Conservation (phyloP, 2,888 invertebrate species). For the Cosmopolites sordidus region DNA sequence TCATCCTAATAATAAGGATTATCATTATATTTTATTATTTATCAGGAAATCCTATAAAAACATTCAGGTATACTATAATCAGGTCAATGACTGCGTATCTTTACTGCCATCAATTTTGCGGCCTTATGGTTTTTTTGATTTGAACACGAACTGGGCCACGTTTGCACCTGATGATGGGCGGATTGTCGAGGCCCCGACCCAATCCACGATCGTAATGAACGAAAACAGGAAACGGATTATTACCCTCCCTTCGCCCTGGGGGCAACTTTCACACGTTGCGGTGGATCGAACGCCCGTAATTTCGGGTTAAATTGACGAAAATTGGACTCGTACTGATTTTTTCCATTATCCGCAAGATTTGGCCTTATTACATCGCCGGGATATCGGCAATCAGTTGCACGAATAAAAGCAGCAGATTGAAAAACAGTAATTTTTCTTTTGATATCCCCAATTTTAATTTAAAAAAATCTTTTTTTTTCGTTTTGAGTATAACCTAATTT, state of each 20-base stretch:
- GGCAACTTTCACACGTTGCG: neutral
- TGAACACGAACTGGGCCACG: neutral
- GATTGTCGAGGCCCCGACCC: neutral
- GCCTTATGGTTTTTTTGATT: conserved; percentile 5
- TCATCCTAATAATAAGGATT: too few species aligned
- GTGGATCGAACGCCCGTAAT: neutral
- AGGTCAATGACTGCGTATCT: neutral
- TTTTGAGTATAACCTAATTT: too few species aligned
- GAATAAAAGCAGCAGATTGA: too few species aligned
- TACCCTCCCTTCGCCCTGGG: neutral
- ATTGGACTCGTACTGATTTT: neutral
- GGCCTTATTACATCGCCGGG: neutral
- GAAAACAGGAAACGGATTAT: conserved; percentile 2
- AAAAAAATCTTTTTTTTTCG: too few species aligned
- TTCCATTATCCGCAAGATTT: neutral
- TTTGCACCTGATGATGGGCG: conserved; percentile 1
- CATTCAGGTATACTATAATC: neutral
- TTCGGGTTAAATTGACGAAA: conserved; percentile 1
- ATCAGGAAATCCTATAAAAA: too few species aligned
- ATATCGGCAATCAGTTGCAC: too few species aligned
- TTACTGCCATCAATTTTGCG: neutral
- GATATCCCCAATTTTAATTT: too few species aligned
- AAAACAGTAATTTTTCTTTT: too few species aligned
- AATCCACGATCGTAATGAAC: neutral
- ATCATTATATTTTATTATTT: too few species aligned